Conservation (phyloP, 2,113 vertebrate genomes). For the Xiphorhynchus elegans region DNA sequence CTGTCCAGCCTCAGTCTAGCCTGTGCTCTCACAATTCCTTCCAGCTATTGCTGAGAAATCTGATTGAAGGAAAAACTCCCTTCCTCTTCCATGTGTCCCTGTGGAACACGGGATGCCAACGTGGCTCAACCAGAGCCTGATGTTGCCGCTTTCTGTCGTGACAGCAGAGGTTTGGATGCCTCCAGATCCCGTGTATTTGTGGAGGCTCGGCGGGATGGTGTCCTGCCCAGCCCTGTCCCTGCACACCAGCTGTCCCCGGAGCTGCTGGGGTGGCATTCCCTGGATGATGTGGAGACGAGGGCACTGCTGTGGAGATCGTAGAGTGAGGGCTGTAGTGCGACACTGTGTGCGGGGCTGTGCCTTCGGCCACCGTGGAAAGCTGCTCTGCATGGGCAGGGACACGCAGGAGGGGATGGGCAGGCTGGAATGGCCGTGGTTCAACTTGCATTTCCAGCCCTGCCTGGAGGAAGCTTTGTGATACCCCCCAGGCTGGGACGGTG, state of each 20-base stretch:
- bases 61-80: background rate
- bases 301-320: fast-evolving
- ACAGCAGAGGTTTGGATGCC: background rate
- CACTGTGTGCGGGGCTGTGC: fast-evolving
- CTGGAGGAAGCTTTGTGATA: fast-evolving
- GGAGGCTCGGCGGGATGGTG: fast-evolving
- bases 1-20: background rate
- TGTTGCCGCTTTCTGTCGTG: background rate
- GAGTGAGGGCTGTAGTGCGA: background rate
- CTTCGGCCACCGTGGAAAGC: background rate
- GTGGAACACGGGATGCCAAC: fast-evolving
- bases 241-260: background rate
- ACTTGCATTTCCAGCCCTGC: background rate
- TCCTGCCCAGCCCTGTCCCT: fast-evolving
- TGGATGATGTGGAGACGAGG: background rate
- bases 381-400: background rate
- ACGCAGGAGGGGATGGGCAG: background rate
- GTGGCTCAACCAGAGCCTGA: background rate
- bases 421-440: background rate
- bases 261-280: background rate
- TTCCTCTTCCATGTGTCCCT: fast-evolving
- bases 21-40: background rate
- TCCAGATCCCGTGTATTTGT: background rate
- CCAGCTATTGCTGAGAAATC: background rate
- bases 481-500: fast-evolving